Conservation (phyloP, 2,888 invertebrate species). For the Drosophila cognata region DNA sequence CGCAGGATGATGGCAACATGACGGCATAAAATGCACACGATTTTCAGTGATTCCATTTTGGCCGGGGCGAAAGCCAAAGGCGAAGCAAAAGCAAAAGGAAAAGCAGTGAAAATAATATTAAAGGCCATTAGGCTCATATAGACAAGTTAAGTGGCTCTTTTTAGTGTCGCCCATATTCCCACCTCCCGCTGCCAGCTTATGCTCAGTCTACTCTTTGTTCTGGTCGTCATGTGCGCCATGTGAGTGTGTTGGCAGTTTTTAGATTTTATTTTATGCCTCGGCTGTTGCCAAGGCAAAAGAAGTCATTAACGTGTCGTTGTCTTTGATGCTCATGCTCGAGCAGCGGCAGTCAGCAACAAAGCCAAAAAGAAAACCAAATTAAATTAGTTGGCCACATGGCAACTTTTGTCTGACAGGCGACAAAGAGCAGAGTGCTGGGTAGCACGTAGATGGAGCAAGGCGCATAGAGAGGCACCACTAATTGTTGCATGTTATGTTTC, state of each 20-base stretch:
- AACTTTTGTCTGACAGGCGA: constrained; percentile 68
- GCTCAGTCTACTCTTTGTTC: constrained; percentile 27
- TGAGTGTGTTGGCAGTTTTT: constrained; percentile 66
- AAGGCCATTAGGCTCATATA: constrained; percentile 85
- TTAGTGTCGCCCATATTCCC: constrained; percentile 52
- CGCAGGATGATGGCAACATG: constrained; percentile 58
- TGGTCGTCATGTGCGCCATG: constrained; percentile 51
- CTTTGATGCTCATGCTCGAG: constrained; percentile 68
- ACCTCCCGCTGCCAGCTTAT: constrained; percentile 1
- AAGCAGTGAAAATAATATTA: constrained; percentile 81
- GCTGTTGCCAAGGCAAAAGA: constrained; percentile 73
- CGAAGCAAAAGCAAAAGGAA: constrained; percentile 44
- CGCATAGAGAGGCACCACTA: constrained; percentile 56
- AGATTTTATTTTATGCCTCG: constrained; percentile 72
- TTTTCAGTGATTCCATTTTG: constrained; percentile 76
- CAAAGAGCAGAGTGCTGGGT: constrained; percentile 16
- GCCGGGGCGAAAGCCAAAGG: constrained; percentile 14
- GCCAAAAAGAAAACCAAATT: constrained; percentile 69
- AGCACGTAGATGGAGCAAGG: constrained; percentile 6
- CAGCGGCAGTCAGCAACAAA: constrained; percentile 18
- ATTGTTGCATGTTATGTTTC: constrained; percentile 81
- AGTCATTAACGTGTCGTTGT: constrained; percentile 80
- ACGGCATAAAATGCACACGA: constrained; percentile 80
- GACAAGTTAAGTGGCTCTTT: constrained; percentile 85
- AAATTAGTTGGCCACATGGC: constrained; percentile 84